Percentiles rank a stretch among this genome's conserved stretches.
These are phyloP conservation scores for Collichthys lucidus DNA, from an alignment of 2,113 vertebrate species.

Conservation along the genomic window DNA sequence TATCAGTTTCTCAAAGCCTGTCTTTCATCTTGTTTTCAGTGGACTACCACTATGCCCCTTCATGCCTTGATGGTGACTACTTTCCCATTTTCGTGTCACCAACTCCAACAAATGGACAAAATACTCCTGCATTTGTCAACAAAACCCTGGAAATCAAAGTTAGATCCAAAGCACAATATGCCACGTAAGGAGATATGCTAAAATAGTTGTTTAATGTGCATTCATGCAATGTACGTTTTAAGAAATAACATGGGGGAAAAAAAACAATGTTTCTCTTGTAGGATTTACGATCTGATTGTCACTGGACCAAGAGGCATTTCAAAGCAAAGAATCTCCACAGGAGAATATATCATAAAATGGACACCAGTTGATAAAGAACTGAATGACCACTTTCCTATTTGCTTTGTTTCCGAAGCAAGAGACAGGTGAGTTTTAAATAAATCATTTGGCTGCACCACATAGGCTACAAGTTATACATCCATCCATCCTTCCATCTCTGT, in stretches of 20 bases:
- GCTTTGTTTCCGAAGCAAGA: conserved; percentile 67
- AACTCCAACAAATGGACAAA: not conserved
- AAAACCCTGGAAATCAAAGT: not conserved
- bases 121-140: not conserved
- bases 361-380: conserved; percentile 57
- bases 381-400: conserved; percentile 67
- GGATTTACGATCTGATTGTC: conserved; percentile 56
- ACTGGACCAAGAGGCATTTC: conserved; percentile 59
- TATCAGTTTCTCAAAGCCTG: not conserved
- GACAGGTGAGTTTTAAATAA: conserved; percentile 43
- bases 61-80: not conserved
- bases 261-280: conserved; percentile 12
- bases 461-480: not conserved
- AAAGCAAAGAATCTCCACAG: conserved; percentile 18
- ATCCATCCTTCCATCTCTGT: too few species aligned
- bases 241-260: not conserved
- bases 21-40: conserved; percentile 3
- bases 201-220: not conserved
- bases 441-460: not conserved
- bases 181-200: conserved; percentile 26
- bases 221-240: not conserved
- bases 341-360: conserved; percentile 57
- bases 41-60: not conserved
- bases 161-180: not conserved
- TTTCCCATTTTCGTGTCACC: not conserved